Evolutionary conservation across 1,140 invertebrate species (phyloP).

Genomic region (Zaprionus gabonicus): DNA sequence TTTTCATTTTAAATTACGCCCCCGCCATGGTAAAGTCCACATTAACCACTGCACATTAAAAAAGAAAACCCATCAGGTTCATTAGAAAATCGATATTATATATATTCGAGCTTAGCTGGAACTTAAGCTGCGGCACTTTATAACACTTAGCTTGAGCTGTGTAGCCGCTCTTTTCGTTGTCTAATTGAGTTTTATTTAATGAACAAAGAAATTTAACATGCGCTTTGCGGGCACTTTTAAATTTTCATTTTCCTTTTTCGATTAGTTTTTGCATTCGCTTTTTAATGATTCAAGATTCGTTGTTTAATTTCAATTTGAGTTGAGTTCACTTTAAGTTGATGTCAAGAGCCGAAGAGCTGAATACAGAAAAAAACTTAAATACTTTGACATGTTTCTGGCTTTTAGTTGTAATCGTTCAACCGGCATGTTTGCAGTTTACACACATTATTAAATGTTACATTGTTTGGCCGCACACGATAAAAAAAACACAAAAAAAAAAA

Average conservation of each 20-base stretch:
- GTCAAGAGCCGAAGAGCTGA: constrained; percentile 1
- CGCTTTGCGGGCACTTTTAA: constrained; percentile 40
- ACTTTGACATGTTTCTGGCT: constrained; percentile 42
- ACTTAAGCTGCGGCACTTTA: constrained; percentile 4
- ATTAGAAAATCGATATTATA: constrained; percentile 10
- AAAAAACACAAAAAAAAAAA: neutral
- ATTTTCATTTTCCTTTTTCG: constrained; percentile 15
- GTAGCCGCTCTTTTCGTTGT: neutral
- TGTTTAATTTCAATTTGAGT: constrained; percentile 5
- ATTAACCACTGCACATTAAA: too few species aligned
- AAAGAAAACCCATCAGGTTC: neutral
- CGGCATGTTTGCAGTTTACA: constrained; percentile 43
- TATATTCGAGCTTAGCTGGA: neutral
- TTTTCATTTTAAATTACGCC: too few species aligned
- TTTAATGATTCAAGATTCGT: constrained; percentile 18
- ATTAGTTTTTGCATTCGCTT: constrained; percentile 23
- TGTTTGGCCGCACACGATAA: constrained; percentile 31
- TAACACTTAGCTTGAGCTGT: constrained; percentile 1
- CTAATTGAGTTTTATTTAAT: constrained; percentile 8
- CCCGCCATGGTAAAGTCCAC: too few species aligned
- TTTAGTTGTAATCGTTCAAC: constrained; percentile 40
- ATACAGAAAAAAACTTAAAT: constrained; percentile 6
- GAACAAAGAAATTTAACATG: constrained; percentile 11
- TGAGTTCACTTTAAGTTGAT: constrained; percentile 10
- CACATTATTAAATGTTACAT: constrained; percentile 48